Evolutionary conservation across 2,113 vertebrate species (phyloP).

Genomic region (Hemiprocne comata): DNA sequence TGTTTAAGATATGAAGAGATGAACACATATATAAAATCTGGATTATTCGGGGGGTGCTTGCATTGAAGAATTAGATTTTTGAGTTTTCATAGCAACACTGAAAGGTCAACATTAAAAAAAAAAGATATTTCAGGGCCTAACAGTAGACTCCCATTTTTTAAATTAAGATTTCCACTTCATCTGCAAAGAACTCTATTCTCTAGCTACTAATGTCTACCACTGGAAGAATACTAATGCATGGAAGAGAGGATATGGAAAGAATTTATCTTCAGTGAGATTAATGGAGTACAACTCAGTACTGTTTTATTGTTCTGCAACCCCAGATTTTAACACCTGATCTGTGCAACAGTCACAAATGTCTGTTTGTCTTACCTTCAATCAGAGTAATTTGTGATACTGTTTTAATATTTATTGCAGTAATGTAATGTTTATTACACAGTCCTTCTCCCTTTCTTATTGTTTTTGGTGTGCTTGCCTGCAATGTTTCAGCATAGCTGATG

Average conservation of each 20-base stretch:
- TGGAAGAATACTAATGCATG: not conserved
- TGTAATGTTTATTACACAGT: not conserved
- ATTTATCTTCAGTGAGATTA: constrained; percentile 2
- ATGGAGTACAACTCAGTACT: not conserved
- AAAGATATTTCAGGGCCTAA: not conserved
- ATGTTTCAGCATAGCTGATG: not conserved
- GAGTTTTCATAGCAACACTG: not conserved
- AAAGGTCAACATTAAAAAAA: not conserved
- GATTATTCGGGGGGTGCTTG: not conserved
- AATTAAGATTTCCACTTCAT: constrained; percentile 32
- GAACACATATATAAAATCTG: not conserved
- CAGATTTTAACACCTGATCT: constrained; percentile 3
- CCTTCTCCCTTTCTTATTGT: not conserved
- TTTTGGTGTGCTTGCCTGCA: not conserved
- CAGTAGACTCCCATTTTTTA: not conserved
- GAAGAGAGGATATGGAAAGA: not conserved
- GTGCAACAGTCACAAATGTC: not conserved
- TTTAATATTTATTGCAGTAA: not conserved
- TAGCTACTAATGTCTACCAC: not conserved
- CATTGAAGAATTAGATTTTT: not conserved
- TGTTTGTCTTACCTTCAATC: not conserved
- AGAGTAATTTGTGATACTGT: not conserved
- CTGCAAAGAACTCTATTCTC: not conserved
- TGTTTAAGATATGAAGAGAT: not conserved
- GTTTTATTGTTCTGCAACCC: constrained; percentile 46